Conservation (phyloP, 2,888 invertebrate genomes). For the Lasioglossum leucozonium region DNA sequence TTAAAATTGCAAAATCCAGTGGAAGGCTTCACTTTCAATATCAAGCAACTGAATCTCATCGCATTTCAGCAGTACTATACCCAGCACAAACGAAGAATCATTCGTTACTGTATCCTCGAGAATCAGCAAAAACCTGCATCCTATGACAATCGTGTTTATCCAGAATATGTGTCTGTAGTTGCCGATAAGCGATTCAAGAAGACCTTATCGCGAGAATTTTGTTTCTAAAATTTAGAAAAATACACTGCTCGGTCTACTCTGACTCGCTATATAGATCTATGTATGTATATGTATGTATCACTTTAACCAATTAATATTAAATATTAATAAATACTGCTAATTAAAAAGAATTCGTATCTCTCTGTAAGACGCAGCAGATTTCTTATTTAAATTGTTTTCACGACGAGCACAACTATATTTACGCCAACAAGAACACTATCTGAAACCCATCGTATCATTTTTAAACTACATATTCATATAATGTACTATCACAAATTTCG, state of each 20-base stretch:
- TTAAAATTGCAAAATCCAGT: conserved; percentile 48
- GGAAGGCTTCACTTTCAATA: conserved; percentile 75
- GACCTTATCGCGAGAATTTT: conserved; percentile 64
- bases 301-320: conserved; percentile 75
- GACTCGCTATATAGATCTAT: conserved; percentile 75
- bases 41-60: conserved; percentile 60
- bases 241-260: conserved; percentile 76
- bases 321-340: conserved; percentile 68
- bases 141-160: conserved; percentile 27
- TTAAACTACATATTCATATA: conserved; percentile 63
- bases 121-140: conserved; percentile 54
- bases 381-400: conserved; percentile 46
- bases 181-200: conserved; percentile 57
- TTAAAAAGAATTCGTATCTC: conserved; percentile 52
- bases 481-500: conserved; percentile 73
- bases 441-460: conserved; percentile 58
- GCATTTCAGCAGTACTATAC: conserved; percentile 24
- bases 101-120: conserved; percentile 53
- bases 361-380: conserved; percentile 44
- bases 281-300: conserved; percentile 79
- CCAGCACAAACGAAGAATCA: conserved; percentile 66
- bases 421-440: conserved; percentile 50
- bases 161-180: conserved; percentile 42
- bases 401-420: conserved; percentile 55
- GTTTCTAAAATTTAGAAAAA: conserved; percentile 77